phyloP scores from a whole-genome alignment of 92 coral and sea anemone genomes.

The Phenganax stokvisi region DNA sequence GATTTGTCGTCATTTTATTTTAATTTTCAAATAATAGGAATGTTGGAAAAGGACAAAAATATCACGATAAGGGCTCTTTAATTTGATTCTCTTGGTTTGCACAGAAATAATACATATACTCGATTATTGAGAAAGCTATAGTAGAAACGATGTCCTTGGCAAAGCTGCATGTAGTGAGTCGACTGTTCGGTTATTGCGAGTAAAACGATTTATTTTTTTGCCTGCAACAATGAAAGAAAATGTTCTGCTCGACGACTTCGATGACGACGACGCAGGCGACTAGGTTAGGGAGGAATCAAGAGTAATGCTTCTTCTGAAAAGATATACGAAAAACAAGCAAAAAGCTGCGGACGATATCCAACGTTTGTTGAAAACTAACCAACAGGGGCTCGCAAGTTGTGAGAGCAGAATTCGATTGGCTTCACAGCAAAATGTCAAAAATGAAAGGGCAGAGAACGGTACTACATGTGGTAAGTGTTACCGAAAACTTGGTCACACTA shows the following conservation, averaged over 20 bases:
- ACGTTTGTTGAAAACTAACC: slow-evolving; percentile 12
- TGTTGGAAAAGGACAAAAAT: slow-evolving; percentile 45
- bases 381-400: slow-evolving; percentile 22
- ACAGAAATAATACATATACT: neutral
- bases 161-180: slow-evolving; percentile 5
- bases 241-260: neutral
- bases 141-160: neutral
- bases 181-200: slow-evolving; percentile 7
- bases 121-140: neutral
- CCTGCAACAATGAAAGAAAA: slow-evolving; percentile 1
- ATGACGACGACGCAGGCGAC: neutral
- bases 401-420: slow-evolving; percentile 23
- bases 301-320: slow-evolving; percentile 2
- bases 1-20: slow-evolving; percentile 42
- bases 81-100: slow-evolving; percentile 31
- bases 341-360: slow-evolving; percentile 10
- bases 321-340: slow-evolving; percentile 41
- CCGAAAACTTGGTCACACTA: slow-evolving; percentile 48
- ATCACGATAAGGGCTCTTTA: slow-evolving; percentile 31
- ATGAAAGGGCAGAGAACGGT: neutral
- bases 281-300: neutral
- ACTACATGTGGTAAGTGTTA: slow-evolving; percentile 46
- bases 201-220: neutral
- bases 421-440: slow-evolving; percentile 34
- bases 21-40: slow-evolving; percentile 38